Evolutionary conservation across 2,888 invertebrate genomes (phyloP).

Genomic region (Drosophila paucipuncta): DNA sequence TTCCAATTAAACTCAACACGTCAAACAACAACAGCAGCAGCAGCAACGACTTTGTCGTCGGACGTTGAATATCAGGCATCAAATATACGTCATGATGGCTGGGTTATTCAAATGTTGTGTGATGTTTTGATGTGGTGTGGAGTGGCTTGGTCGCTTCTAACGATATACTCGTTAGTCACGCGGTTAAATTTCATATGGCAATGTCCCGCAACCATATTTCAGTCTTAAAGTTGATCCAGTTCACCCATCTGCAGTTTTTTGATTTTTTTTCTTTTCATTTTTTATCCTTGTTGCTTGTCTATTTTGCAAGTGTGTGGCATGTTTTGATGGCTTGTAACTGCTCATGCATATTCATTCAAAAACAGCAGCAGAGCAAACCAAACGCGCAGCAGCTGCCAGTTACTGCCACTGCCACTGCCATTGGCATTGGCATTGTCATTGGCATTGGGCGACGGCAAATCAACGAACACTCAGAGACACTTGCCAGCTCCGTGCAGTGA

Average conservation of each 20-base stretch:
- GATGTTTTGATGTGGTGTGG: constrained; percentile 17
- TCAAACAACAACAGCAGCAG: constrained; percentile 66
- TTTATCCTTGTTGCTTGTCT: constrained; percentile 10
- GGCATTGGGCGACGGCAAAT: constrained; percentile 24
- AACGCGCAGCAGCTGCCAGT: constrained; percentile 48
- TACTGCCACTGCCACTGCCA: constrained; percentile 24
- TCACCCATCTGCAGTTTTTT: constrained; percentile 1
- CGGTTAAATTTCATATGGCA: constrained; percentile 73
- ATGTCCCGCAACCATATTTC: constrained; percentile 43
- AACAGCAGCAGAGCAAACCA: constrained; percentile 65
- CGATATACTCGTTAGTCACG: constrained; percentile 76
- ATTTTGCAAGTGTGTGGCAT: constrained; percentile 52
- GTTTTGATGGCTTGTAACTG: constrained; percentile 78
- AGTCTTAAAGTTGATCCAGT: constrained; percentile 59
- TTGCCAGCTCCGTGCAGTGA: constrained; percentile 5
- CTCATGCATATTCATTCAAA: constrained; percentile 77
- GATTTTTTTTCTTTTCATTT: too few species aligned
- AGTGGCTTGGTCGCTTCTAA: constrained; percentile 52
- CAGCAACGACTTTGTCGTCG: constrained; percentile 1
- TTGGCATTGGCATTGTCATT: constrained; percentile 45
- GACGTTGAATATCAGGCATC: constrained; percentile 58
- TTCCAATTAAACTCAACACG: constrained; percentile 80
- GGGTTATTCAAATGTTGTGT: constrained; percentile 40
- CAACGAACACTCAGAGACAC: constrained; percentile 39
- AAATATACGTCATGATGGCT: constrained; percentile 72